phyloP scores from a whole-genome alignment of 2,113 vertebrate genomes.

The Tinamus guttatus region DNA sequence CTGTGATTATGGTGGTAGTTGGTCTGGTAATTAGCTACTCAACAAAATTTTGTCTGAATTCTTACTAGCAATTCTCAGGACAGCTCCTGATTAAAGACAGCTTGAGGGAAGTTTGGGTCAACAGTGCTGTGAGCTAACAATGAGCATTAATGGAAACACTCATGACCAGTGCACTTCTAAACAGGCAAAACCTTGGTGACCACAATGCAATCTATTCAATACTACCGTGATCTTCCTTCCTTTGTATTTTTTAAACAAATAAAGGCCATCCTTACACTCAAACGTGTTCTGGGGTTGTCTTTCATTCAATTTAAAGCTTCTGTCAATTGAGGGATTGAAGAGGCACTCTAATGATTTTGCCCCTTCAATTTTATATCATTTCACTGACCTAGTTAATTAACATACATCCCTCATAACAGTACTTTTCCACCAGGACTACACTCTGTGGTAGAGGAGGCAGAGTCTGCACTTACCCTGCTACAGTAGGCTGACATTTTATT shows the following conservation, averaged over 20 bases:
- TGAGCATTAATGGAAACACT: conserved; percentile 36
- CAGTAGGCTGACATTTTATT: background rate
- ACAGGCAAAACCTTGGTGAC: background rate
- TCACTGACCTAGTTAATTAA: background rate
- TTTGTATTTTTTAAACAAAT: conserved; percentile 69
- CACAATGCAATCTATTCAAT: conserved; percentile 34
- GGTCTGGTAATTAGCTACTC: background rate
- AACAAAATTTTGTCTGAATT: background rate
- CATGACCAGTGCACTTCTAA: conserved; percentile 28
- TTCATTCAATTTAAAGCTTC: background rate
- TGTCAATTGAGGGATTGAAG: too few relatives aligned
- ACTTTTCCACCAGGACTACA: too few relatives aligned
- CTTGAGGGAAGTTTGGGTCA: background rate
- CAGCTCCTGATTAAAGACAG: conserved; percentile 14
- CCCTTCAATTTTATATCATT: background rate
- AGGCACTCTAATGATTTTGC: too few relatives aligned
- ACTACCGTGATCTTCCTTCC: conserved; percentile 42
- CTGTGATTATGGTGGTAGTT: background rate
- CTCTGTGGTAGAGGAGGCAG: too few relatives aligned
- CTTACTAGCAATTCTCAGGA: conserved; percentile 51
- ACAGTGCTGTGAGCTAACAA: background rate
- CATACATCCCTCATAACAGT: background rate
- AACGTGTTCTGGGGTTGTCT: conserved; percentile 2
- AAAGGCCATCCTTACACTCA: conserved; percentile 72
- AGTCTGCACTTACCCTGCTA: fast-evolving